Base-by-base conservation (phyloP, 1,140 invertebrate species). In the Drosophila lowei region DNA sequence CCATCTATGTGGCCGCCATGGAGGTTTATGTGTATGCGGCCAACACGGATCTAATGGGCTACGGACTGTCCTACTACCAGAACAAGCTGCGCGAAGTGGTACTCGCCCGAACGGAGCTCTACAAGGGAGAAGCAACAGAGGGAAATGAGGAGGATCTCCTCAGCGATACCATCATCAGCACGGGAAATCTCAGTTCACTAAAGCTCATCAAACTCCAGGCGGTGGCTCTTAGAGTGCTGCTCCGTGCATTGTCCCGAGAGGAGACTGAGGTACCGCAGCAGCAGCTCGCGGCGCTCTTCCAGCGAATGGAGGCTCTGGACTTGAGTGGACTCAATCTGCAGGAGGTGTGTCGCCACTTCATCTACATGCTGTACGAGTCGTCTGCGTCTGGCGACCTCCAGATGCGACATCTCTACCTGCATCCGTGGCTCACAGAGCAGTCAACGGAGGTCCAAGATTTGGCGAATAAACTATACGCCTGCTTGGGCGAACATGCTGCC, bases 21-120 rank as follows among this genome's bases (percentile, higher is more conserved):
- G 91, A 91, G 58, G 90, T 91, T 6, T 91, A 91, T 77, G 90
- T 91, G 2, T 90, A 91, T 43, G 72, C 91, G 0, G 88, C 90
- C 18, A 86, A 59, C 52, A 80, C 65, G 5, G 91, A 91, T 66
- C 42, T 91, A n/a, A 65, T 91, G 77, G 91, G 91, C 11, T 91
- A 71, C 52, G 91, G 91, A 3, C 44, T 91, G 53, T 61, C 67
- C 0, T 91, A 78, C 41, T 91, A 91, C 64, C 89, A 90, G 46
- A 90, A 91, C 43, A 90, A 91, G 34, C 54, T 91, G 21, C 73
- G 78, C n/a, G 90, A 90, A 23, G 73, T 88, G 49, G 84, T 91
- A 6, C 46, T 90, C 4, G 52, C 58, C 0, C 60, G 89, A 25
- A 77, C 75, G 0, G 73, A 66, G 6, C 2, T 6, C 0, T 84